phyloP scores from a whole-genome alignment of 2,797 vertebrate species.

The Okamejei kenojei region DNA sequence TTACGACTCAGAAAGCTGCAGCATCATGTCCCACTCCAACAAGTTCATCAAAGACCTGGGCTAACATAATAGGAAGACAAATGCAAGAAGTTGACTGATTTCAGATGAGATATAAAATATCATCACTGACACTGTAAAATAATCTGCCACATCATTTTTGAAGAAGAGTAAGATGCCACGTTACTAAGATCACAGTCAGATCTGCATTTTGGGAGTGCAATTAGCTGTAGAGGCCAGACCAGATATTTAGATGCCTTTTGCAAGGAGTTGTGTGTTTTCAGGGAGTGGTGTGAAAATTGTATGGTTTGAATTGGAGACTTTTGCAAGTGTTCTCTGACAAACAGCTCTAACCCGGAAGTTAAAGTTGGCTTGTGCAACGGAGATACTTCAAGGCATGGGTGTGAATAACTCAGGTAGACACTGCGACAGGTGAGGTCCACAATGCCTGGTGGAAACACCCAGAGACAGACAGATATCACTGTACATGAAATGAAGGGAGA shows the following conservation, averaged over 20 bases:
- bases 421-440: not conserved
- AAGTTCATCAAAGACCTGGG: not conserved
- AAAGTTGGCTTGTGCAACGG: not conserved
- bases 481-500: not conserved
- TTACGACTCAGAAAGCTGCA: not conserved
- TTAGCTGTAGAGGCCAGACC: too few relatives aligned
- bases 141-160: not conserved
- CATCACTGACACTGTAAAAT: not conserved
- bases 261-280: too few relatives aligned
- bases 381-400: not conserved
- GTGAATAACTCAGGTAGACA: not conserved
- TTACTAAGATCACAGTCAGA: too few relatives aligned
- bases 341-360: not conserved
- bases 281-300: too few relatives aligned
- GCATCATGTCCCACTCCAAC: not conserved
- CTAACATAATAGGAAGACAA: not conserved
- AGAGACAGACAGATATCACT: not conserved
- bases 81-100: not conserved
- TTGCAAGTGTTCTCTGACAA: too few relatives aligned
- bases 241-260: too few relatives aligned
- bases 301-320: too few relatives aligned
- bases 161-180: not conserved
- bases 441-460: not conserved
- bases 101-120: not conserved
- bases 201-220: too few relatives aligned